Conservation (phyloP, 2,113 vertebrate species). For the Anhinga rufa region DNA sequence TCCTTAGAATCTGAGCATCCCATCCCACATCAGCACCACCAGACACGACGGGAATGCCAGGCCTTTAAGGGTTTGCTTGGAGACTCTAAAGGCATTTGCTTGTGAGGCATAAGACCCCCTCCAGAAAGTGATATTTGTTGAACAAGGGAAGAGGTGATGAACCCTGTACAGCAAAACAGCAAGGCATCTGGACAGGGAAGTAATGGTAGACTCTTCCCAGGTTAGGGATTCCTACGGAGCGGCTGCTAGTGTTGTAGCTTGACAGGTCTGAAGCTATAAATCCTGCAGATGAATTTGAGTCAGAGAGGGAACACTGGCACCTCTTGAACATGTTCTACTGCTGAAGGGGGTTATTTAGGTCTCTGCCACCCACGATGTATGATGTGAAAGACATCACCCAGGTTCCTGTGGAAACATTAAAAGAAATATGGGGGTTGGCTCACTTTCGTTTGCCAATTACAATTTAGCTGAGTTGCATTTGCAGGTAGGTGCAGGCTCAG, state of each 20-base stretch:
- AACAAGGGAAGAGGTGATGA: background rate
- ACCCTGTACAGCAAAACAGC: background rate
- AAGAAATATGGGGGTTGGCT: conserved; percentile 17
- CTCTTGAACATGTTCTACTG: background rate
- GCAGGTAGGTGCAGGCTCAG: conserved; percentile 56
- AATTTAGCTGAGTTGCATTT: conserved; percentile 10
- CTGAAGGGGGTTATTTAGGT: conserved; percentile 28
- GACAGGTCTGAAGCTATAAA: background rate
- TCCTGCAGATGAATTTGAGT: background rate
- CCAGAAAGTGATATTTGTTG: background rate
- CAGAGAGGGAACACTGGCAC: background rate
- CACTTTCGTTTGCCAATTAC: background rate
- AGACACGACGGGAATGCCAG: background rate
- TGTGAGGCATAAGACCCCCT: background rate
- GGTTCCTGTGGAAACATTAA: conserved; percentile 25
- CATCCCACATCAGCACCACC: background rate
- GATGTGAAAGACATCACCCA: conserved; percentile 21
- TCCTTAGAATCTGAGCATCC: background rate
- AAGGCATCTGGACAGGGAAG: background rate
- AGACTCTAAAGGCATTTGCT: background rate
- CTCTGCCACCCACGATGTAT: conserved; percentile 37
- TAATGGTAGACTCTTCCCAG: background rate
- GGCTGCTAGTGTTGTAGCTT: background rate
- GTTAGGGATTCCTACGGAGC: background rate
- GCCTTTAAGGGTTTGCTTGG: background rate